These are phyloP conservation scores for Poeciliopsis turrubarensis DNA, from an alignment of 2,113 vertebrate genomes.

Conservation along the genomic window DNA sequence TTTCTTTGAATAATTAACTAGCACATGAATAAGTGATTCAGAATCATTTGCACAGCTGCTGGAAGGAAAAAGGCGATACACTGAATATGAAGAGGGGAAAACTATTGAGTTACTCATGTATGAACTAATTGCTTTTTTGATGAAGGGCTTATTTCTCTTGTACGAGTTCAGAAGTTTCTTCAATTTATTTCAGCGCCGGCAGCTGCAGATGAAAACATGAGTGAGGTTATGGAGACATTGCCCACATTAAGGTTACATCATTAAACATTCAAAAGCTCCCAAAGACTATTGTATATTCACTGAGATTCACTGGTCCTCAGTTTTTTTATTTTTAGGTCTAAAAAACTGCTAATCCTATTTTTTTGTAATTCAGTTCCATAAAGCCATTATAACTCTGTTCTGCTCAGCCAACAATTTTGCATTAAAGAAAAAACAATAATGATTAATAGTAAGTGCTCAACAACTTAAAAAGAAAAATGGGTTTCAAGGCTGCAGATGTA, in stretches of 20 bases:
- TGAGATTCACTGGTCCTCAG: background rate
- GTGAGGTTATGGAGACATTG: conserved; percentile 3
- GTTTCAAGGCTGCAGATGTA: background rate
- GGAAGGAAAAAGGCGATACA: background rate
- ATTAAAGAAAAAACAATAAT: background rate
- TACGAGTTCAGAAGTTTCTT: conserved; percentile 21
- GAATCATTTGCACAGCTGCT: conserved; percentile 4
- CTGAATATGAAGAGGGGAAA: conserved; percentile 8
- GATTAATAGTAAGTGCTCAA: background rate
- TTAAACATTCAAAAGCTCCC: conserved; percentile 26
- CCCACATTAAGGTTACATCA: conserved; percentile 10
- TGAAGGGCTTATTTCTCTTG: conserved; percentile 12
- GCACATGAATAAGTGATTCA: conserved; percentile 7
- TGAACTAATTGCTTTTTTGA: conserved; percentile 10
- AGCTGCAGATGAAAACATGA: conserved; percentile 14
- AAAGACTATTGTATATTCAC: background rate
- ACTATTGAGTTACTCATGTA: conserved; percentile 4
- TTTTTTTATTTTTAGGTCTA: background rate
- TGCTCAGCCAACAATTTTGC: background rate
- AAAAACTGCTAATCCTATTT: background rate
- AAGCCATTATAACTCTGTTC: background rate
- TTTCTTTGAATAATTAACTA: conserved; percentile 11
- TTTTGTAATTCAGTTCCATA: background rate
- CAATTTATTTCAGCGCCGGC: conserved; percentile 14
- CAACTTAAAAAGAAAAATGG: background rate